These are phyloP conservation scores for Drosophila kepulauana DNA, from an alignment of 1,140 invertebrate species.

Conservation along the genomic window DNA sequence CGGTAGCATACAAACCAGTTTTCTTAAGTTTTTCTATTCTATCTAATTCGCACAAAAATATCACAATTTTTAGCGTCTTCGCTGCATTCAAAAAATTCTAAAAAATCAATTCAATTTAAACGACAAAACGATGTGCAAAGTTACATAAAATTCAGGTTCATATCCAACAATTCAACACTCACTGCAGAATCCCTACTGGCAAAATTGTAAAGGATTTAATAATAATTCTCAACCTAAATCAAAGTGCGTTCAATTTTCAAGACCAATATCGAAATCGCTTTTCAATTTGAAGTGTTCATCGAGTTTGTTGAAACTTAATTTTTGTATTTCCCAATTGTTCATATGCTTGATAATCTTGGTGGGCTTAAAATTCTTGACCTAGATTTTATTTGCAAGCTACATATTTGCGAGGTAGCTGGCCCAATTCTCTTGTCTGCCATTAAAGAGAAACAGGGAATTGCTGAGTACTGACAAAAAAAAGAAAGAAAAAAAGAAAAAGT, in stretches of 20 bases:
- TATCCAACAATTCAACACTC: slow-evolving; percentile 32
- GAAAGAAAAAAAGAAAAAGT: not conserved
- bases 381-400: slow-evolving; percentile 71
- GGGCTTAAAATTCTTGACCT: slow-evolving; percentile 75
- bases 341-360: slow-evolving; percentile 41
- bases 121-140: slow-evolving; percentile 44
- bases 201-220: slow-evolving; percentile 54
- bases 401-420: slow-evolving; percentile 41
- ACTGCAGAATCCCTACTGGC: slow-evolving; percentile 37
- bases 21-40: slow-evolving; percentile 77
- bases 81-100: slow-evolving; percentile 53
- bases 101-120: slow-evolving; percentile 51
- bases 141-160: slow-evolving; percentile 63
- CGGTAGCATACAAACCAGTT: slow-evolving; percentile 78
- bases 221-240: slow-evolving; percentile 54
- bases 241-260: slow-evolving; percentile 66
- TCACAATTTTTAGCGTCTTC: slow-evolving; percentile 68
- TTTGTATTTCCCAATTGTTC: slow-evolving; percentile 9
- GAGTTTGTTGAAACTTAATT: not conserved
- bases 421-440: slow-evolving; percentile 13
- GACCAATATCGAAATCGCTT: slow-evolving; percentile 21
- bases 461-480: slow-evolving; percentile 12
- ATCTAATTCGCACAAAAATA: slow-evolving; percentile 62
- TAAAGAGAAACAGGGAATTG: slow-evolving; percentile 20
- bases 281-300: slow-evolving; percentile 2